Percentiles rank a stretch among this genome's conserved stretches.
These are phyloP conservation scores for Drosophila heteroneura DNA, from an alignment of 2,888 invertebrate genomes.

Conservation along the genomic window DNA sequence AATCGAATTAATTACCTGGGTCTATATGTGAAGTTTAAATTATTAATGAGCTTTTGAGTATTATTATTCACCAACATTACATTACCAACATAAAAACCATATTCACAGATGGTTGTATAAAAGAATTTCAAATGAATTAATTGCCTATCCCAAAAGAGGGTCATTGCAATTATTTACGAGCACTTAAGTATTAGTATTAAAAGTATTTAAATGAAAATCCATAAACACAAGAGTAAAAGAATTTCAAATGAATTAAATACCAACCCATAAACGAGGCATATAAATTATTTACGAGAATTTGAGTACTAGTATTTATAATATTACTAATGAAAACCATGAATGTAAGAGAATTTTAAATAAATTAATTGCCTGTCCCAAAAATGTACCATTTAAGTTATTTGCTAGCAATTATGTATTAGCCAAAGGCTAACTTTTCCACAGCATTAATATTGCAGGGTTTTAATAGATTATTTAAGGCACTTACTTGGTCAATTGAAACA, in stretches of 20 bases:
- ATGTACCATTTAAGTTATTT: conserved; percentile 1
- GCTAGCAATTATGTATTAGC: conserved; percentile 1
- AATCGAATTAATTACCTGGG: background rate
- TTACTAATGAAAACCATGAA: background rate
- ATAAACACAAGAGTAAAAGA: background rate
- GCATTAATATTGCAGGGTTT: background rate
- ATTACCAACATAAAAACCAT: background rate
- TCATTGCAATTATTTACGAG: conserved; percentile 1
- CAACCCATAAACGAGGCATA: background rate
- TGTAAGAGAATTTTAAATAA: background rate
- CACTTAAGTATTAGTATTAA: background rate
- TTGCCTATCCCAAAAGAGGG: background rate
- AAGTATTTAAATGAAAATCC: background rate
- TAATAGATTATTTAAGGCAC: conserved; percentile 30
- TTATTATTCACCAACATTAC: background rate
- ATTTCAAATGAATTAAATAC: background rate
- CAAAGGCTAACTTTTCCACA: background rate
- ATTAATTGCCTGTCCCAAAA: background rate
- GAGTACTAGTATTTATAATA: background rate
- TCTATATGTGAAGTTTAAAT: background rate
- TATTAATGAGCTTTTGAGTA: background rate
- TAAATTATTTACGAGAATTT: background rate
- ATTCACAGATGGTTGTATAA: background rate
- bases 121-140: background rate
- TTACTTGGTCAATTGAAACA: conserved; percentile 27